Evolutionary conservation across 2,797 vertebrate species (phyloP).

Genomic region (Capromys pilorides): DNA sequence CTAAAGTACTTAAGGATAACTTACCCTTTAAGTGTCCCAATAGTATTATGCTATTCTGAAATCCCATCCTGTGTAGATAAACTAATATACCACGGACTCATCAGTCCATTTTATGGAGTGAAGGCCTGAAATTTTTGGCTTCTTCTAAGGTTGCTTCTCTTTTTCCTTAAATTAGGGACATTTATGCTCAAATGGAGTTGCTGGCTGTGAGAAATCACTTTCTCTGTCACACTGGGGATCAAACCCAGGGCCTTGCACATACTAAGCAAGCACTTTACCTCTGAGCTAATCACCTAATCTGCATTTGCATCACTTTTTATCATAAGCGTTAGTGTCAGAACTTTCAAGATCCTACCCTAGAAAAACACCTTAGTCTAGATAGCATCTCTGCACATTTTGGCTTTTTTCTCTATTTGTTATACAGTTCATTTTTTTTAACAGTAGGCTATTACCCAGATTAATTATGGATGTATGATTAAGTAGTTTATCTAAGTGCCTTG

Average conservation of each 20-base stretch:
- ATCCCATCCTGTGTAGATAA: background rate
- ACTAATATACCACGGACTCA: background rate
- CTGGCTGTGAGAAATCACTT: background rate
- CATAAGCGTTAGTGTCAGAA: background rate
- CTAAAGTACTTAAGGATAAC: background rate
- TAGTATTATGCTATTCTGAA: background rate
- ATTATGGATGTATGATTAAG: conserved; percentile 24
- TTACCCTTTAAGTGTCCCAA: background rate
- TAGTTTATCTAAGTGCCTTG: background rate
- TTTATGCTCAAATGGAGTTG: conserved; percentile 17
- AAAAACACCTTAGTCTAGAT: conserved; percentile 25
- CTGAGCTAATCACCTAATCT: background rate
- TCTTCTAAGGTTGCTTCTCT: conserved; percentile 14
- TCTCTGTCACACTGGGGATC: background rate
- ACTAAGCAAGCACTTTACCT: background rate
- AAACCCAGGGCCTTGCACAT: background rate
- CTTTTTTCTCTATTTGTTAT: background rate
- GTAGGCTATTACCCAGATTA: conserved; percentile 7
- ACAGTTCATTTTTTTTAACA: conserved; percentile 43
- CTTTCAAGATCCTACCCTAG: background rate
- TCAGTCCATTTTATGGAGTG: conserved; percentile 1
- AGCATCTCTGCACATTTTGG: conserved; percentile 18
- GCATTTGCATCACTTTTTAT: conserved; percentile 11
- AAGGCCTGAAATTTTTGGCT: conserved; percentile 39
- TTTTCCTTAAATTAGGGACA: conserved; percentile 6